Percentiles rank a stretch among this genome's conserved stretches.
Conservation (phyloP, 2,888 invertebrate species). For the Fragum sueziense region DNA sequence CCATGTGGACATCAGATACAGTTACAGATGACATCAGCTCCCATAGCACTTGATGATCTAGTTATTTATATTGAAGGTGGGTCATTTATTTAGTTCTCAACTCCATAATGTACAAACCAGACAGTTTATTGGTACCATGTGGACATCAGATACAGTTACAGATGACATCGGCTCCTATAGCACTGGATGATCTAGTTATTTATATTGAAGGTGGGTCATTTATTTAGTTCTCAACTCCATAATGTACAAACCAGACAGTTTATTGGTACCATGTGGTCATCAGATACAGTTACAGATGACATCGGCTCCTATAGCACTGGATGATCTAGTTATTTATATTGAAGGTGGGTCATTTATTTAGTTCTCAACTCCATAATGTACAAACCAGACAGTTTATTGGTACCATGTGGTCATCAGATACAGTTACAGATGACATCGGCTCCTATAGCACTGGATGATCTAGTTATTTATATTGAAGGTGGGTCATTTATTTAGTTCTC, state of each 20-base stretch:
- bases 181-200: constrained; percentile 79
- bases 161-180: constrained; percentile 90
- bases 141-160: constrained; percentile 92
- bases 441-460: constrained; percentile 79
- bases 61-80: neutral
- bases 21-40: constrained; percentile 94
- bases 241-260: constrained; percentile 59
- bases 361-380: too few species aligned
- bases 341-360: constrained; percentile 83
- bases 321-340: constrained; percentile 82
- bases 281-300: constrained; percentile 93
- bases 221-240: too few species aligned
- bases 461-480: constrained; percentile 85
- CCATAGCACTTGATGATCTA: constrained; percentile 60
- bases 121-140: constrained; percentile 90
- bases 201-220: constrained; percentile 84
- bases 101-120: constrained; percentile 67
- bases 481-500: constrained; percentile 14
- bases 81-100: too few species aligned
- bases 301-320: constrained; percentile 86
- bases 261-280: constrained; percentile 93
- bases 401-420: constrained; percentile 93
- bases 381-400: constrained; percentile 84
- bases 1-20: constrained; percentile 93
- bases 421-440: constrained; percentile 95